A percentile compares a stretch with the other conserved stretches of the same genome.
Evolutionary conservation across 2,888 invertebrate genomes (phyloP).

Genomic region (Rhagophthalmus giganteus): DNA sequence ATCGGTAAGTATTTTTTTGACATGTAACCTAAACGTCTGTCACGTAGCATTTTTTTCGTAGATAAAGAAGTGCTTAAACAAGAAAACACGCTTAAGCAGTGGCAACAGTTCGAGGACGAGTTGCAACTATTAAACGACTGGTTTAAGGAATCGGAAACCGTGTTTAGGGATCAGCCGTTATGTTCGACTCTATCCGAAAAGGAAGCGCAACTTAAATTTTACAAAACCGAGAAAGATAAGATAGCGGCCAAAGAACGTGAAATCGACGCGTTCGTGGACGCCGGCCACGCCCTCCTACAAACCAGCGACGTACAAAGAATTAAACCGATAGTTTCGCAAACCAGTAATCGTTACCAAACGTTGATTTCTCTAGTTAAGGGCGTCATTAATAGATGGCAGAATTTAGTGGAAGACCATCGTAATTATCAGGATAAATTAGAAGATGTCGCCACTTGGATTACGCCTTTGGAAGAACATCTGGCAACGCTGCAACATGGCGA

Average conservation of each 20-base stretch:
- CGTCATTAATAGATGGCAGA: constrained; percentile 81
- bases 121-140: constrained; percentile 81
- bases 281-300: constrained; percentile 83
- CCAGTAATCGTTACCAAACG: constrained; percentile 84
- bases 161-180: constrained; percentile 83
- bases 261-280: constrained; percentile 86
- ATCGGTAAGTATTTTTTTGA: constrained; percentile 58
- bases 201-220: constrained; percentile 70
- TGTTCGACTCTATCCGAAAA: constrained; percentile 83
- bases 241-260: constrained; percentile 81
- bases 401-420: constrained; percentile 80
- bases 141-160: constrained; percentile 82
- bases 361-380: constrained; percentile 82
- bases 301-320: constrained; percentile 82
- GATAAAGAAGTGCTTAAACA: constrained; percentile 73
- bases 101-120: constrained; percentile 84
- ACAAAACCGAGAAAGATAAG: constrained; percentile 73
- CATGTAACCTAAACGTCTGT: too few species aligned
- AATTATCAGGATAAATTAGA: constrained; percentile 74
- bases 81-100: constrained; percentile 74
- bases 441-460: constrained; percentile 77
- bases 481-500: constrained; percentile 66
- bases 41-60: constrained; percentile 34
- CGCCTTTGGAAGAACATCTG: constrained; percentile 74
- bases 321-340: constrained; percentile 84